phyloP scores from a whole-genome alignment of 1,140 invertebrate species.

The Drosophila willistoni region DNA sequence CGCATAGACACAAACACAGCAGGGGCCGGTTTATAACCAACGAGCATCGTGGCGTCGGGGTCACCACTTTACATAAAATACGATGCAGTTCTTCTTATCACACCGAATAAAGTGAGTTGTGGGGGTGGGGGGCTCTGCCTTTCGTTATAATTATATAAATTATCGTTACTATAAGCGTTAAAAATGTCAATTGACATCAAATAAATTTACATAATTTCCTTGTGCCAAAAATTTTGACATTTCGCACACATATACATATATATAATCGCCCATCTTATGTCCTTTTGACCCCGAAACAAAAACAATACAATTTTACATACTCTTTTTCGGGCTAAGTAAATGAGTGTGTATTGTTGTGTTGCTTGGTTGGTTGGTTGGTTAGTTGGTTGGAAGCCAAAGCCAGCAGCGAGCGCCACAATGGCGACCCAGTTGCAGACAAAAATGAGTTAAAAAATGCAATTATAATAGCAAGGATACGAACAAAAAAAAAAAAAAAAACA shows the following conservation, averaged over 20 bases:
- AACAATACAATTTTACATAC: neutral
- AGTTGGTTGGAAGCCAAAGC: neutral
- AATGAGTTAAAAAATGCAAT: neutral
- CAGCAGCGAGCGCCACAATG: neutral
- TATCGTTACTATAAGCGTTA: neutral
- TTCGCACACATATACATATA: neutral
- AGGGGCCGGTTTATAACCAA: neutral
- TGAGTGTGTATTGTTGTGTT: neutral
- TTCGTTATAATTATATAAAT: neutral
- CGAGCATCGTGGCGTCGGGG: neutral
- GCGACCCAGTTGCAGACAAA: neutral
- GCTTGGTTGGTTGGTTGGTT: neutral
- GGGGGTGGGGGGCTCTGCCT: no score
- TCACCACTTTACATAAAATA: no score
- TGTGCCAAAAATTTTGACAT: neutral
- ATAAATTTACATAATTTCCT: neutral
- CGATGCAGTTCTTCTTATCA: neutral
- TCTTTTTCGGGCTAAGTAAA: neutral
- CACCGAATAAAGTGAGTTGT: neutral
- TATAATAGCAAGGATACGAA: neutral
- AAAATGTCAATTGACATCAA: neutral
- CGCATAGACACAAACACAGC: neutral
- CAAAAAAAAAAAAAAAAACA: neutral
- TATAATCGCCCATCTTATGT: neutral
- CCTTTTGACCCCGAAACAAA: constrained; percentile 1